These are phyloP conservation scores for Cyanoderma ruficeps DNA, from an alignment of 2,113 vertebrate species.

Conservation along the genomic window DNA sequence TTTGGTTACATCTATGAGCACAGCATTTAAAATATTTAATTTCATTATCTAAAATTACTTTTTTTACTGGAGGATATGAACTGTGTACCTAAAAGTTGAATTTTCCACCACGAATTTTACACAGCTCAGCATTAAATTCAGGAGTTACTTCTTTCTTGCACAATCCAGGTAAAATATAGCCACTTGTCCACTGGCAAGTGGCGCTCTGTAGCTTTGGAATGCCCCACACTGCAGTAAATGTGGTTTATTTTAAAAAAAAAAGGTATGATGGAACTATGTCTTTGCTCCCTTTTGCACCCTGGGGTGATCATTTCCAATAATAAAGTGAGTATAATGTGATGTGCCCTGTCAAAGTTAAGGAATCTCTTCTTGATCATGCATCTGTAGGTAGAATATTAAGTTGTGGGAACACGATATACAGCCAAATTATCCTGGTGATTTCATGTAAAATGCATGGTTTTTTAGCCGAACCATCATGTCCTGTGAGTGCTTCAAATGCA, in stretches of 20 bases:
- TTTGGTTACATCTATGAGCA: neutral
- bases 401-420: conserved; percentile 41
- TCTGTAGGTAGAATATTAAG: conserved; percentile 68
- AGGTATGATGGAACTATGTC: neutral
- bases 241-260: neutral
- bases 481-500: conserved; percentile 62
- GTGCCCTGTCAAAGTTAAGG: conserved; percentile 63
- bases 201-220: conserved; percentile 52
- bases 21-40: neutral
- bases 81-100: neutral
- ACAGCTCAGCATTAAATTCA: neutral
- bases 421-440: conserved; percentile 63
- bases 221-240: neutral
- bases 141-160: neutral
- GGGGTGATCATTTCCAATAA: conserved; percentile 69
- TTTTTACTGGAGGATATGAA: neutral
- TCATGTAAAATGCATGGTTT: conserved; percentile 57
- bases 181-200: conserved; percentile 32
- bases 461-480: conserved; percentile 23
- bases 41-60: neutral
- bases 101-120: neutral
- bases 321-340: conserved; percentile 68
- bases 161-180: neutral
- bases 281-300: conserved; percentile 54
- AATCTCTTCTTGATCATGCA: conserved; percentile 61